A percentile compares a stretch with the other conserved stretches of the same genome.
phyloP scores from a whole-genome alignment of 2,797 vertebrate genomes.

The Spea hammondii region DNA sequence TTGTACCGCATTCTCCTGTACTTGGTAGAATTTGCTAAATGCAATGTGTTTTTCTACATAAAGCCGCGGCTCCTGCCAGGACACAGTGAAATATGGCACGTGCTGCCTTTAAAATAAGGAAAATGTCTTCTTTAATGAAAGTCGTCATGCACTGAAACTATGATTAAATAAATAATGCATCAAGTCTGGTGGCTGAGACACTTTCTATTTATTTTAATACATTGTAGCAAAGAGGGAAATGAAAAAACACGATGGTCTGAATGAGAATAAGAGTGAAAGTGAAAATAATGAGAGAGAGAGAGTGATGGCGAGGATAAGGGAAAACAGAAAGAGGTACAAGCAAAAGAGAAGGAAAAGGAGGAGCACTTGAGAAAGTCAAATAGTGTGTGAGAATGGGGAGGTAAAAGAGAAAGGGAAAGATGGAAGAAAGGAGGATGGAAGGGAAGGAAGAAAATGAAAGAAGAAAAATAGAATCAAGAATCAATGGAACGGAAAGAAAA shows the following conservation, averaged over 20 bases:
- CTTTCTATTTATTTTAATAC: constrained; percentile 10
- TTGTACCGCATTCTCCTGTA: background rate
- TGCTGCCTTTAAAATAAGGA: constrained; percentile 4
- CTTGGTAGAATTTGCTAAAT: no score
- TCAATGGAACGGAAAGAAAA: background rate
- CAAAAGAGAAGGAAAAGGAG: background rate
- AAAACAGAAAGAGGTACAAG: background rate
- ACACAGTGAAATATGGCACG: background rate
- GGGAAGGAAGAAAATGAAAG: background rate
- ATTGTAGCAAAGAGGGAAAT: background rate
- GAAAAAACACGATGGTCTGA: background rate
- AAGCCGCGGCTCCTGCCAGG: background rate
- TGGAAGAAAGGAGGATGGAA: background rate
- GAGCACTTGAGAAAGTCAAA: no score
- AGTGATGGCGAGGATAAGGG: background rate
- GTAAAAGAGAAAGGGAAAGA: no score
- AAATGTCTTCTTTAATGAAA: constrained; percentile 21
- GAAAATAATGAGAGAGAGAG: background rate
- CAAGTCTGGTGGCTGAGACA: background rate
- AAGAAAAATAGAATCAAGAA: background rate
- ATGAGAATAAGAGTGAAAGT: background rate
- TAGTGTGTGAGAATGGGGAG: no score
- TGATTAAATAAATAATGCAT: constrained; percentile 46
- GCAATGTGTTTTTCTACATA: background rate
- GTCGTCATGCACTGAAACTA: constrained; percentile 6